Percentiles rank a stretch among this genome's conserved stretches.
Evolutionary conservation across 2,113 vertebrate species (phyloP).

Genomic region (Oreochromis spilurus): DNA sequence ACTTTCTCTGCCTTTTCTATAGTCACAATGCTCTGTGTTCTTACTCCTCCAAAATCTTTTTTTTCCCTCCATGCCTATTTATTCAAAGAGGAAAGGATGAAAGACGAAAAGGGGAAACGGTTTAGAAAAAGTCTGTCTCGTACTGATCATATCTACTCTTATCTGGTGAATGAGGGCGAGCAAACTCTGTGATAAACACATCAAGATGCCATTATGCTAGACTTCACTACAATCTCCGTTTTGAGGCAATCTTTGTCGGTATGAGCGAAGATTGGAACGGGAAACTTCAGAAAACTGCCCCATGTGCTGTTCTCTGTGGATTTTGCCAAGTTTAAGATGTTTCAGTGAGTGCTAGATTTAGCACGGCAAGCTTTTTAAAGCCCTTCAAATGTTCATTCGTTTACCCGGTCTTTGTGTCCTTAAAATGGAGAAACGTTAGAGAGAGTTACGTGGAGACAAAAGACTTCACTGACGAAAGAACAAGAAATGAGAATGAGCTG

Average conservation of each 20-base stretch:
- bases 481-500: background rate
- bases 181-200: slow-evolving; percentile 35
- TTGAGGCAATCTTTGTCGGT: background rate
- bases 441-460: background rate
- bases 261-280: background rate
- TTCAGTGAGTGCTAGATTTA: background rate
- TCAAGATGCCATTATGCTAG: slow-evolving; percentile 10
- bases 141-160: slow-evolving; percentile 41
- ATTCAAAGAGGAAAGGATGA: slow-evolving; percentile 13
- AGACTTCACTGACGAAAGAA: slow-evolving; percentile 13
- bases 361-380: background rate
- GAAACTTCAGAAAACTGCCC: background rate
- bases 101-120: background rate
- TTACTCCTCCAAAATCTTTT: background rate
- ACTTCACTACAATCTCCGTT: background rate
- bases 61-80: background rate
- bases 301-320: background rate
- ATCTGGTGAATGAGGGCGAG: slow-evolving; percentile 35
- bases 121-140: slow-evolving; percentile 25
- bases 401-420: background rate
- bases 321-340: background rate
- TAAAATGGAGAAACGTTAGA: background rate
- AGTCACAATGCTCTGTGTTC: background rate
- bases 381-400: background rate
- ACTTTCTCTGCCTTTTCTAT: background rate